Evolutionary conservation across 2,797 vertebrate genomes (phyloP), one percentile per base, ranked within the genome.

Genomic region (Sus cebifrons): DNA sequence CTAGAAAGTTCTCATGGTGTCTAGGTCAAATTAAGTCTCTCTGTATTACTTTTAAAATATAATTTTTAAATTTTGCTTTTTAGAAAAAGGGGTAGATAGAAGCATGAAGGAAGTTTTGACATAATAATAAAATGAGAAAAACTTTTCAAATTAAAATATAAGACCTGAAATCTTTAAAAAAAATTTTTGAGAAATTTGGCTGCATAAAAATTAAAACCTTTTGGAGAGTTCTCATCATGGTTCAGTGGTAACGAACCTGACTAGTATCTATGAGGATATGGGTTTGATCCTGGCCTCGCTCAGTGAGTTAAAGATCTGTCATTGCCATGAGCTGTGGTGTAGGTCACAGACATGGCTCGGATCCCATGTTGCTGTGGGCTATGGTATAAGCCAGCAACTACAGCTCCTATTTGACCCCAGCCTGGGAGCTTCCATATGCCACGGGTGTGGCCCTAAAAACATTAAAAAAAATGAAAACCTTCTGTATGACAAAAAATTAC

Each of bases 131-230:
- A 92, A 67, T 86, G 12, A 4, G 14, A 90, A 60, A 78, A 17
- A 7, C 1, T 94, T 68, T 79, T 54, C 77, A 71, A 95, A 91
- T 71, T 16, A 94, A 60, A 11, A 73, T 85, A 32, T 54, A 88
- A 90, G 86, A 73, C 20, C 21, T 73, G 71, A 23, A 94, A 86
- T 86, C 25, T 91, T 13, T 58, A 27, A 84, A 23, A 89, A 78
- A 89, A 73, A 91, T 40, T 78, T 78, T 95, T 82, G 25, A 96
- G 68, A 78, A 89, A 95, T 89, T 82, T 91, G 25, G 6, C 20
- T 95, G 73, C 32, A 93, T 91, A 95, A 90, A 96, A 94, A 77
- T 52, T 73, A 90, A 95, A 96, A 89, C 8, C 8, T 52, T 91
- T 54, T 67, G 17, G 44, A 10, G 44, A 49, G 44, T 49, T 49